Evolutionary conservation across 2,797 vertebrate species (phyloP).

Genomic region (Lemur catta): DNA sequence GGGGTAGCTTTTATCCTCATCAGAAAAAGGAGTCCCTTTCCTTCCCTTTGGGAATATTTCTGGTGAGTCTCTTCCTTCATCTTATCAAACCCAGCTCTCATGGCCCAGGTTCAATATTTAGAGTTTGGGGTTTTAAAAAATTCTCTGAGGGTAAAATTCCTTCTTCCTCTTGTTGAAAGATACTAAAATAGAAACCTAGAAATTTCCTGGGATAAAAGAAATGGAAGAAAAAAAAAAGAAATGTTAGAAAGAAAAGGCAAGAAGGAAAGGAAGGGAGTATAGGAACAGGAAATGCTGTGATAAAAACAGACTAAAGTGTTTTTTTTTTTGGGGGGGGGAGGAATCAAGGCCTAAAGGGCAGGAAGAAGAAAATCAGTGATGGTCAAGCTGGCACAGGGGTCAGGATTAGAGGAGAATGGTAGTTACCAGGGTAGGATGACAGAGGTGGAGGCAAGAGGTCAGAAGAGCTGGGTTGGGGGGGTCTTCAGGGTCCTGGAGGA

Average conservation of each 20-base stretch:
- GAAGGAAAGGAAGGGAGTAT: neutral
- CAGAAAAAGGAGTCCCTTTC: slow-evolving; percentile 38
- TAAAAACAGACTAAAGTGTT: neutral
- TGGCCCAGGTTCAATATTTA: slow-evolving; percentile 2
- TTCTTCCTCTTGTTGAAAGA: slow-evolving; percentile 39
- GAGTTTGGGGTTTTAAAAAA: neutral
- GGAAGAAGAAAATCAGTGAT: neutral
- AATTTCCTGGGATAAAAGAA: neutral
- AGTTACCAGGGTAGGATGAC: neutral
- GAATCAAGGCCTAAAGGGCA: neutral
- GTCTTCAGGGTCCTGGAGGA: neutral
- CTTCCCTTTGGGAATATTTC: slow-evolving; percentile 16
- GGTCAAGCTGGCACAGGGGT: neutral
- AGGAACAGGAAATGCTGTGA: neutral
- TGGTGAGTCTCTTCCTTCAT: neutral
- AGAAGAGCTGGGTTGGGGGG: neutral
- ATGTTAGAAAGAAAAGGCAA: neutral
- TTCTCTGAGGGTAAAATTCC: neutral
- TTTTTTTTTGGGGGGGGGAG: neutral
- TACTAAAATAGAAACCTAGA: neutral
- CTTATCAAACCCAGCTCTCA: neutral
- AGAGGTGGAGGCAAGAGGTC: neutral
- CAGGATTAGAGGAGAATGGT: neutral
- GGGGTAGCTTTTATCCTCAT: slow-evolving; percentile 42
- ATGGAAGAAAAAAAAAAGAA: neutral